Evolutionary conservation across 1,140 invertebrate species (phyloP).

Genomic region (Brachionus plicatilis): DNA sequence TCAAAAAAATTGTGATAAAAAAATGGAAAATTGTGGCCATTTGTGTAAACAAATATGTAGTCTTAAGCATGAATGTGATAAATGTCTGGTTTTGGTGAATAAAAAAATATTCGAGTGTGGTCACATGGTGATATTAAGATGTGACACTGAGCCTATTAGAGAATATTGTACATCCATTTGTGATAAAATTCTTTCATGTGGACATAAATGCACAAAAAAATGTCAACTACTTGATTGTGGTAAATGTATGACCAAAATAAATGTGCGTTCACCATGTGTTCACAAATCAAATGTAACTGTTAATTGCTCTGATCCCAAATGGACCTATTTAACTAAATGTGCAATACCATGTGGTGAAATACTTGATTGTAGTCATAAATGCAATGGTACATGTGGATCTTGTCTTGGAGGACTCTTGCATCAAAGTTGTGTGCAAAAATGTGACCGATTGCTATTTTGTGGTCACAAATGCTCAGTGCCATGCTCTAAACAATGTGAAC

Average conservation of each 20-base stretch:
- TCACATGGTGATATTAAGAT: not conserved
- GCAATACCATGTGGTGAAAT: conserved; percentile 46
- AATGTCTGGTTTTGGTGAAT: not conserved
- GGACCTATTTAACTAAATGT: conserved; percentile 42
- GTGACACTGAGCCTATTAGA: not conserved
- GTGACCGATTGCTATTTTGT: not conserved
- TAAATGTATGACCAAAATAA: not conserved
- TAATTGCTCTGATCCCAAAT: not conserved
- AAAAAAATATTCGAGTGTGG: conserved; percentile 11
- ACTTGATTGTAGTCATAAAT: conserved; percentile 62
- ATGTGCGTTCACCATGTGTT: not conserved
- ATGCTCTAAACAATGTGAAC: conserved; percentile 58
- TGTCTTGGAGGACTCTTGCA: conserved; percentile 65
- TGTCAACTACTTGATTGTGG: conserved; percentile 38
- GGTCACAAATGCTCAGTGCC: conserved; percentile 17
- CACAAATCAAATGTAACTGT: not conserved
- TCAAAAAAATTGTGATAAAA: conserved; percentile 46
- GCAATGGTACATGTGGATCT: conserved; percentile 60
- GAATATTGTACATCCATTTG: conserved; percentile 40
- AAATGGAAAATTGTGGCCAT: conserved; percentile 37
- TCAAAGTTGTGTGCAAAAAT: conserved; percentile 47
- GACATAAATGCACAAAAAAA: conserved; percentile 41
- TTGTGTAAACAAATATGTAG: conserved; percentile 40
- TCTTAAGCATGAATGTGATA: not conserved
- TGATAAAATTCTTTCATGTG: conserved; percentile 41